Conservation (phyloP, 53 echinoderm and acorn worm genomes). For the Patiria pectinifera region DNA sequence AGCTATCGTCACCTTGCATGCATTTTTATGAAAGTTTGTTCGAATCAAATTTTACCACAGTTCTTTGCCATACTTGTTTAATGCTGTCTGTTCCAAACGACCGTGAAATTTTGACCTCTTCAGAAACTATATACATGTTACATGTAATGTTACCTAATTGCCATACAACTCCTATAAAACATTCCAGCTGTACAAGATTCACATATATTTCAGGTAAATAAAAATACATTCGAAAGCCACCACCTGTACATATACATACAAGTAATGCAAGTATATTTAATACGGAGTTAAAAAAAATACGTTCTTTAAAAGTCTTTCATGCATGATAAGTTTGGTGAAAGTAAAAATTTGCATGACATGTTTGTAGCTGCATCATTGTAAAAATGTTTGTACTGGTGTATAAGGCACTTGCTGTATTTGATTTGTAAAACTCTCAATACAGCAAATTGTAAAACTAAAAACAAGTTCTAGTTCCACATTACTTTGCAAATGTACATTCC, state of each 20-base stretch:
- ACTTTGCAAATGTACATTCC: neutral
- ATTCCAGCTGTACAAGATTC: constrained; percentile 27
- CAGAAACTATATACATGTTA: neutral
- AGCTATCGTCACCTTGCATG: too few species aligned
- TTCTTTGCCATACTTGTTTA: neutral
- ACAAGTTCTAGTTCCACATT: neutral
- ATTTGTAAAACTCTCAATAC: too few species aligned
- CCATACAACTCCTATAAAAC: constrained; percentile 11
- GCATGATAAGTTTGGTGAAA: neutral
- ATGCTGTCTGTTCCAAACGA: neutral
- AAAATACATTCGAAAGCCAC: neutral
- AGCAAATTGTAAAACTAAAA: neutral
- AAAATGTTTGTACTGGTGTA: neutral
- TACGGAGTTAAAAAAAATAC: neutral
- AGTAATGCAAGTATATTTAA: neutral
- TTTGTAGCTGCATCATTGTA: neutral
- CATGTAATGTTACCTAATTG: neutral
- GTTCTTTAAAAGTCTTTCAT: neutral
- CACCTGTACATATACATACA: neutral
- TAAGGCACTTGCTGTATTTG: neutral
- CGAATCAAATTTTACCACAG: neutral
- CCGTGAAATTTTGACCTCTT: neutral
- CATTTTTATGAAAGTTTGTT: neutral
- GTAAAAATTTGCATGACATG: neutral
- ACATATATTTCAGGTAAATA: neutral